phyloP scores from a whole-genome alignment of 1,140 invertebrate species.

The Phortica variegata region DNA sequence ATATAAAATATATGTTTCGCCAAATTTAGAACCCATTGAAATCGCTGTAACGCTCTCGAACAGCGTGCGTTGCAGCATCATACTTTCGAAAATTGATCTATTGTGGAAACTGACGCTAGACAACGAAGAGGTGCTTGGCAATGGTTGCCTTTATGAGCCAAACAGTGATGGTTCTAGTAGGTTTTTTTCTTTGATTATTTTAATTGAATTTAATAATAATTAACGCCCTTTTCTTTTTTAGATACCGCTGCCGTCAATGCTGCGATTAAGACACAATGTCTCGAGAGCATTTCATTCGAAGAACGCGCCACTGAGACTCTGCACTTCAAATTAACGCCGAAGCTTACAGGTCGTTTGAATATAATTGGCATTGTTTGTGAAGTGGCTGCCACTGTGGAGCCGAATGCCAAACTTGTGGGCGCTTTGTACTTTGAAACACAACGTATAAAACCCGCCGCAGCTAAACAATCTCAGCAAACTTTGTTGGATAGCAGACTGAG shows the following conservation, averaged over 20 bases:
- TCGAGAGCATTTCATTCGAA: conserved; percentile 52
- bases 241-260: conserved; percentile 38
- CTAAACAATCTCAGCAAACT: conserved; percentile 58
- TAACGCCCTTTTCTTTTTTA: background rate
- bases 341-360: conserved; percentile 55
- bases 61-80: conserved; percentile 74
- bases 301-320: conserved; percentile 53
- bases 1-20: conserved; percentile 10
- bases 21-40: conserved; percentile 76
- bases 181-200: no score
- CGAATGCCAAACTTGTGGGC: conserved; percentile 60
- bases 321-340: conserved; percentile 58
- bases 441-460: conserved; percentile 56
- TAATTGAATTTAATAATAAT: background rate
- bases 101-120: conserved; percentile 73
- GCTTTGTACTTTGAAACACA: conserved; percentile 64
- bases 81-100: conserved; percentile 72
- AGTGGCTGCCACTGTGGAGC: conserved; percentile 51
- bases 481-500: conserved; percentile 64
- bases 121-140: conserved; percentile 53
- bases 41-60: conserved; percentile 76
- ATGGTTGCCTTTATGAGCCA: conserved; percentile 49
- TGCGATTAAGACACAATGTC: conserved; percentile 57
- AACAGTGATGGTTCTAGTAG: conserved; percentile 36
- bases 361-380: conserved; percentile 57